Evolutionary conservation across 2,888 invertebrate species (phyloP).

Genomic region (Arge pagana): DNA sequence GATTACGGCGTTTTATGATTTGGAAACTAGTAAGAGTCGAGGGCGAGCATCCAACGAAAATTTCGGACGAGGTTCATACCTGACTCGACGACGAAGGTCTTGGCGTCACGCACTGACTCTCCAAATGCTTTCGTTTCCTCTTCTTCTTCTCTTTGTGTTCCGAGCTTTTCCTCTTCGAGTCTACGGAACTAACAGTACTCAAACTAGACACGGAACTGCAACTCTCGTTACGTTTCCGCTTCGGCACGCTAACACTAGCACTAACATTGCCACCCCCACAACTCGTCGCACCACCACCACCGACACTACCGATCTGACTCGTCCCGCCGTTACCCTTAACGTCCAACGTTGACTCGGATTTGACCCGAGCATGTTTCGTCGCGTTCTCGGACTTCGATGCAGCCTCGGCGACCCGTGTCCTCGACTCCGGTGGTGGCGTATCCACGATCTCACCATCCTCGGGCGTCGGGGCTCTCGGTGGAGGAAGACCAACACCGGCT

Average conservation of each 20-base stretch:
- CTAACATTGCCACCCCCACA: constrained; percentile 11
- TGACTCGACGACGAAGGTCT: constrained; percentile 49
- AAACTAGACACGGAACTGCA: constrained; percentile 49
- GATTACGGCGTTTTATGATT: no score
- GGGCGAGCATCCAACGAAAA: no score
- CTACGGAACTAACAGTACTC: constrained; percentile 47
- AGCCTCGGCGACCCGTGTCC: constrained; percentile 28
- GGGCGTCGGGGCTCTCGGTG: constrained; percentile 55
- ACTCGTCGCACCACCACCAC: constrained; percentile 31
- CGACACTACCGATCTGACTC: constrained; percentile 30
- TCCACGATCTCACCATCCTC: constrained; percentile 54
- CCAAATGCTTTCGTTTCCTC: constrained; percentile 47
- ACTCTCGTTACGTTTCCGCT: constrained; percentile 50
- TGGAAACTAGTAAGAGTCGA: no score
- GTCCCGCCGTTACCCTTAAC: constrained; percentile 32
- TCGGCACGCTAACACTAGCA: constrained; percentile 35
- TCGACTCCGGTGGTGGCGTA: constrained; percentile 39
- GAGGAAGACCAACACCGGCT: constrained; percentile 34
- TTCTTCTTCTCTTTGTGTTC: constrained; percentile 52
- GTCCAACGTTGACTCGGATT: constrained; percentile 35
- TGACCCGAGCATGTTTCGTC: constrained; percentile 29
- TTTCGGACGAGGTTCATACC: no score
- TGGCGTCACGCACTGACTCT: constrained; percentile 37
- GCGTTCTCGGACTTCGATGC: constrained; percentile 5
- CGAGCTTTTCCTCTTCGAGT: constrained; percentile 46